phyloP scores from a whole-genome alignment of 2,888 invertebrate species.

The Bruchidius siliquastri region DNA sequence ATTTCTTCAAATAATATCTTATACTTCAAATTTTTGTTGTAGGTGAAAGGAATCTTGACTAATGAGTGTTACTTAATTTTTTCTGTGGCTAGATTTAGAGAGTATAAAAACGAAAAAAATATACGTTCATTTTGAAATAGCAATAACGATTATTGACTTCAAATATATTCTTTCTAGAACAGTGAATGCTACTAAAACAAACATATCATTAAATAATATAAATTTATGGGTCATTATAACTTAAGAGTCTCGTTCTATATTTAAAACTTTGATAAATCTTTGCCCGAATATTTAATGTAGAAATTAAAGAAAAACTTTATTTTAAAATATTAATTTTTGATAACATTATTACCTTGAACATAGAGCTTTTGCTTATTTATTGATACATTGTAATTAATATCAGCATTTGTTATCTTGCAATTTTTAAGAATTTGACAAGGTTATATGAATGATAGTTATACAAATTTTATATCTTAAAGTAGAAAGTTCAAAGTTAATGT shows the following conservation, averaged over 20 bases:
- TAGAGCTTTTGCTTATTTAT: constrained; percentile 41
- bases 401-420: constrained; percentile 46
- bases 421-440: constrained; percentile 35
- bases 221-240: not conserved
- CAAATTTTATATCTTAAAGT: constrained; percentile 31
- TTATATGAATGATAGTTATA: constrained; percentile 30
- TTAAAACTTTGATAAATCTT: not conserved
- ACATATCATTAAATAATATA: not conserved
- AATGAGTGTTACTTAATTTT: not conserved
- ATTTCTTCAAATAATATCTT: not conserved
- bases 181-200: not conserved
- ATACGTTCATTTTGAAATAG: not conserved
- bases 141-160: not conserved
- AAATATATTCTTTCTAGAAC: not conserved
- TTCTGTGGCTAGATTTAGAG: not conserved
- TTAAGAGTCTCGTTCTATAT: not conserved
- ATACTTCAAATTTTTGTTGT: not conserved
- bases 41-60: not conserved
- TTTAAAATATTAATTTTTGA: constrained; percentile 31
- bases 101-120: not conserved
- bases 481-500: constrained; percentile 15
- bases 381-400: constrained; percentile 28
- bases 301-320: constrained; percentile 20
- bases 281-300: not conserved
- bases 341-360: constrained; percentile 30